Base-by-base conservation (phyloP, 2,113 vertebrate genomes). In the Otolemur garnettii region DNA sequence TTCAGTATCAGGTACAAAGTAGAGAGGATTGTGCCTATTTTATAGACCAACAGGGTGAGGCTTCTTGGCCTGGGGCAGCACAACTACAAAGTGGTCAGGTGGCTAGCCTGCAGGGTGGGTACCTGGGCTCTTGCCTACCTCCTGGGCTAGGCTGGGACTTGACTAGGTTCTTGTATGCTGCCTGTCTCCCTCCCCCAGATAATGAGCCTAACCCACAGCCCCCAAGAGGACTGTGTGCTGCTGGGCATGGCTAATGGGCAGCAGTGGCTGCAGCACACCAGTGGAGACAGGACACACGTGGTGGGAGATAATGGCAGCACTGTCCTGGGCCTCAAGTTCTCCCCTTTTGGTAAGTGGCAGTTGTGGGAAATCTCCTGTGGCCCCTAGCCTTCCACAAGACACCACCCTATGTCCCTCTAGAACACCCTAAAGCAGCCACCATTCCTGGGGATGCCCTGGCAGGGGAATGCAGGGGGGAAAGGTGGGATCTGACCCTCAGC, bases 221-320 rank as follows among this genome's bases (percentile, higher is more conserved):
- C 98, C 13, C 98, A 96, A 0, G 99, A 99, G 0, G 98, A 99
- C 97, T 99, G 98, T 98, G 78, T 99, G 95, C 98, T 99, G 0
- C 98, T 99, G 82, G 99, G 99, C 30, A 98, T 99, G 98, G 99
- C 99, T 97, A 99, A 98, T 84, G 99, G 99, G 79, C 98, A 99
- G 15, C 99, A 99, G 82, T 99, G 99, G 96, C 98, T 99, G 24
- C 98, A 99, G 69, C 98, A 98, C 1, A 98, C 98, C 80, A 97
- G 91, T 30, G 98, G 98, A 64, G 98, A 98, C 0, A 98, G 98
- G 97, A 98, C 98, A 26, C 98, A 98, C 97, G 97, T 98, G 98
- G 98, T 98, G 96, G 99, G 98, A 66, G 98, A 98, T 15, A 98
- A 99, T 14, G 98, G 98, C 53, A 97, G 98, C 92, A 98, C 98